Conservation (phyloP, 2,113 vertebrate genomes). For the Argyrosomus japonicus region DNA sequence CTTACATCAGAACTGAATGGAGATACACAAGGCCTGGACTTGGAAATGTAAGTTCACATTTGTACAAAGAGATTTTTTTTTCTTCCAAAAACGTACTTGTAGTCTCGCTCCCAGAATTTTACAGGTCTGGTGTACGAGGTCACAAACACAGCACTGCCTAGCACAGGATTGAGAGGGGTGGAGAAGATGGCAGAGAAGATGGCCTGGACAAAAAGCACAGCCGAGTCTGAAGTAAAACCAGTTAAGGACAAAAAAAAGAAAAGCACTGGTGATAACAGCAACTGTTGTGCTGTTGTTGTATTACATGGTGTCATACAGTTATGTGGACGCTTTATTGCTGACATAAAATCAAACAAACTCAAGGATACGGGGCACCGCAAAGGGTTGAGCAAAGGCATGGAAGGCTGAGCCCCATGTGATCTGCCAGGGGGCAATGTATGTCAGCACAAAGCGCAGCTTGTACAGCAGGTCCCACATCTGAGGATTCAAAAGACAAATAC, state of each 20-base stretch:
- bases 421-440: conserved; percentile 95
- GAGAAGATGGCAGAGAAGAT: conserved; percentile 91
- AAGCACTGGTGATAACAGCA: too few relatives aligned
- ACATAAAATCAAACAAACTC: not conserved
- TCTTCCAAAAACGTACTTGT: conserved; percentile 85
- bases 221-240: conserved; percentile 84
- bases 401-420: conserved; percentile 96
- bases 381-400: conserved; percentile 93
- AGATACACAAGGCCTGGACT: not conserved
- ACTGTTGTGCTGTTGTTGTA: too few relatives aligned
- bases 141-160: conserved; percentile 92
- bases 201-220: conserved; percentile 92
- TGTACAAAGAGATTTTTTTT: not conserved
- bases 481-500: conserved; percentile 28
- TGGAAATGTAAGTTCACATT: not conserved
- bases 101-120: conserved; percentile 94
- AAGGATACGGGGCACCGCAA: conserved; percentile 94
- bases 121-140: conserved; percentile 92
- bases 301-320: not conserved
- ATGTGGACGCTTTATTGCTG: not conserved
- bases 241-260: conserved; percentile 70
- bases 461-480: conserved; percentile 94
- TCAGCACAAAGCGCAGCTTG: conserved; percentile 93
- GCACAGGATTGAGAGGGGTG: conserved; percentile 91
- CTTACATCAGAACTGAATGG: not conserved